phyloP scores from a whole-genome alignment of 92 coral and sea anemone species.

The Palythoa grandis region DNA sequence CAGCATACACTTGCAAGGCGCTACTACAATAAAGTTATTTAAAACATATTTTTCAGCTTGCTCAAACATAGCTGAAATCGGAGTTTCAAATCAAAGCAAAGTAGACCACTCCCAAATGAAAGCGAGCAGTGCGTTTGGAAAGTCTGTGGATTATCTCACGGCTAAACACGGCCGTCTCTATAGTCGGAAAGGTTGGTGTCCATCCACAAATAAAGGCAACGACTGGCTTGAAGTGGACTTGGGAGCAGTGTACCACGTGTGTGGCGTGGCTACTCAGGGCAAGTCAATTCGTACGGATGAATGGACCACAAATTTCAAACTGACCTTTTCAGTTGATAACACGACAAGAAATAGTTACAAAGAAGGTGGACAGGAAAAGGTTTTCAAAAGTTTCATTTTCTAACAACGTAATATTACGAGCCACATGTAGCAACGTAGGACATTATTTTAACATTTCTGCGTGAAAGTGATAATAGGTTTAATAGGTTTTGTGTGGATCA shows the following conservation, averaged over 20 bases:
- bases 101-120: slow-evolving; percentile 26
- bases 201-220: slow-evolving; percentile 26
- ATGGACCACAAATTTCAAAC: slow-evolving; percentile 59
- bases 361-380: slow-evolving; percentile 37
- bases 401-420: no score
- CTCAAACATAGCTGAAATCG: slow-evolving; percentile 46
- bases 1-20: neutral
- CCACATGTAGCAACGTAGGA: no score
- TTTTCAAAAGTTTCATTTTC: neutral
- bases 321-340: slow-evolving; percentile 54
- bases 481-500: no score
- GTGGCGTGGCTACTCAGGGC: slow-evolving; percentile 80
- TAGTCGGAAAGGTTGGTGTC: slow-evolving; percentile 68
- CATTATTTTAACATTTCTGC: neutral
- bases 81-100: slow-evolving; percentile 56
- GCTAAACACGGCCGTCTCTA: slow-evolving; percentile 69
- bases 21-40: neutral
- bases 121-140: slow-evolving; percentile 55
- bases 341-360: slow-evolving; percentile 30
- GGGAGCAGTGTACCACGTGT: slow-evolving; percentile 55
- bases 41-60: slow-evolving; percentile 20
- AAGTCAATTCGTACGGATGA: slow-evolving; percentile 44
- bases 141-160: slow-evolving; percentile 57
- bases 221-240: slow-evolving; percentile 70
- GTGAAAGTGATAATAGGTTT: neutral